A percentile compares a stretch with the other conserved stretches of the same genome.
Conservation (phyloP, 1,140 invertebrate genomes). For the Pararge aegeria region DNA sequence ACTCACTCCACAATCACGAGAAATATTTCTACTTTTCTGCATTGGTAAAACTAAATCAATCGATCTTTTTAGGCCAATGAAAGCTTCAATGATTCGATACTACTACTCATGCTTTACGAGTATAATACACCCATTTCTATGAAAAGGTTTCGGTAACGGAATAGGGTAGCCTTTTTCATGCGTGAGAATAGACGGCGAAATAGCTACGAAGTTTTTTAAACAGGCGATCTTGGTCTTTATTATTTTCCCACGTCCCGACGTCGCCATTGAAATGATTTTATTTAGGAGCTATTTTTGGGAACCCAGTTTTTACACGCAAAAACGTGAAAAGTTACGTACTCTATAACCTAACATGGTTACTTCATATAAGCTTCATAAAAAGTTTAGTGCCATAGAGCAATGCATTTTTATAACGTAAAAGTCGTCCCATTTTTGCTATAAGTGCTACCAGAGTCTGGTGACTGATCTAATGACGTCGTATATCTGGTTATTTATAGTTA, state of each 20-base stretch:
- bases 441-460: no score
- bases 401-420: no score
- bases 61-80: neutral
- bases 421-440: no score
- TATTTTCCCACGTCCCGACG: neutral
- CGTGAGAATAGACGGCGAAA: neutral
- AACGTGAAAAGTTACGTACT: neutral
- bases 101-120: neutral
- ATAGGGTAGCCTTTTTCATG: neutral
- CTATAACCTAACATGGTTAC: neutral
- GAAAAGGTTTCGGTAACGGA: conserved; percentile 2
- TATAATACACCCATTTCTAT: neutral
- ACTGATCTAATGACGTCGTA: no score
- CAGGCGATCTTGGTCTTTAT: neutral
- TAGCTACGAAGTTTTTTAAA: neutral
- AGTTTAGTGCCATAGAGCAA: no score
- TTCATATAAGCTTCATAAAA: no score
- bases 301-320: neutral
- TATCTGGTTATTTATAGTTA: no score
- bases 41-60: neutral
- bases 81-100: neutral
- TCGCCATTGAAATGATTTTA: neutral
- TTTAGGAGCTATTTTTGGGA: neutral
- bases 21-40: neutral
- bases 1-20: no score